Evolutionary conservation across 2,888 invertebrate genomes (phyloP).

Genomic region (Drosophila borborema): DNA sequence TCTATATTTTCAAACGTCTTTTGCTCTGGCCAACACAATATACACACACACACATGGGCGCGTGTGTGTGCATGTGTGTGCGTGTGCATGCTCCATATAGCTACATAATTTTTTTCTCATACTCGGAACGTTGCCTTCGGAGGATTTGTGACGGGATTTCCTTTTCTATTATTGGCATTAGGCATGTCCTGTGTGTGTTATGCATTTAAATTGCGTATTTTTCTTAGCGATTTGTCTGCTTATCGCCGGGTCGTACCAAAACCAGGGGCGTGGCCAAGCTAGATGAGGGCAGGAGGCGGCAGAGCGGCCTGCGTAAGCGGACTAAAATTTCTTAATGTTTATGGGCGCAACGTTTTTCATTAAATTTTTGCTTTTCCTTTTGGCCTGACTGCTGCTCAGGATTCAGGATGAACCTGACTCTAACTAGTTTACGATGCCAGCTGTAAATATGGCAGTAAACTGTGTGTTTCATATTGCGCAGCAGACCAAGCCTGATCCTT

Average conservation of each 20-base stretch:
- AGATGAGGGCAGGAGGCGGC: not conserved
- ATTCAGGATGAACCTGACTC: slow-evolving; percentile 62
- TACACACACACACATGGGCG: slow-evolving; percentile 27
- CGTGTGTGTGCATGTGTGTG: slow-evolving; percentile 11
- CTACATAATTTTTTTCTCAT: slow-evolving; percentile 77
- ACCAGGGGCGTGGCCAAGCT: slow-evolving; percentile 20
- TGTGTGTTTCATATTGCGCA: slow-evolving; percentile 67
- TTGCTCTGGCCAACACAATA: slow-evolving; percentile 34
- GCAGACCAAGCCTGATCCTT: slow-evolving; percentile 39
- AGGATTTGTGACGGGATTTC: slow-evolving; percentile 86
- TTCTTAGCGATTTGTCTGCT: slow-evolving; percentile 85
- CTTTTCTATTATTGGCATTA: slow-evolving; percentile 86
- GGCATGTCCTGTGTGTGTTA: slow-evolving; percentile 85
- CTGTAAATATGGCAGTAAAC: slow-evolving; percentile 72
- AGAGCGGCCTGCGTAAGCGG: slow-evolving; percentile 16
- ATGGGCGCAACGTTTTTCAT: slow-evolving; percentile 80
- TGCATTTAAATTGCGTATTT: slow-evolving; percentile 86
- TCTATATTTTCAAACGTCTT: slow-evolving; percentile 80
- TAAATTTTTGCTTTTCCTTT: slow-evolving; percentile 62
- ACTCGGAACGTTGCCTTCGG: slow-evolving; percentile 64
- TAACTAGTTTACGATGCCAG: slow-evolving; percentile 75
- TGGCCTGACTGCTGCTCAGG: slow-evolving; percentile 7
- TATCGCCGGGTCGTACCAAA: slow-evolving; percentile 70
- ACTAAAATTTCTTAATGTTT: slow-evolving; percentile 79
- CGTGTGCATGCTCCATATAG: slow-evolving; percentile 48